phyloP scores from a whole-genome alignment of 2,888 invertebrate genomes.

The Volucella bombylans region DNA sequence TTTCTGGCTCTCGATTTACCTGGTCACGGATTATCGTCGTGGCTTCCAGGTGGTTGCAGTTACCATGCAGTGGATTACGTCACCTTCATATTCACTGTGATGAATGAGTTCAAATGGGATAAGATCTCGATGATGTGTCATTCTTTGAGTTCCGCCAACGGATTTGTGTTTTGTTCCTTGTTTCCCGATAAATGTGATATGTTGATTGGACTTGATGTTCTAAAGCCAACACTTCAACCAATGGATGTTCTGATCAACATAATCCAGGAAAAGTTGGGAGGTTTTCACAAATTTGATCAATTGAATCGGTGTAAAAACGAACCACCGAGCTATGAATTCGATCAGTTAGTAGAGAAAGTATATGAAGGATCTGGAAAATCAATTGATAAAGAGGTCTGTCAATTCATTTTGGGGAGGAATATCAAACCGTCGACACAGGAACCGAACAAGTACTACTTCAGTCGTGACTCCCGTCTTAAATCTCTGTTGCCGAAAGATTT shows the following conservation, averaged over 20 bases:
- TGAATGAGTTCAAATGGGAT: conserved; percentile 87
- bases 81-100: conserved; percentile 84
- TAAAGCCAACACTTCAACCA: conserved; percentile 78
- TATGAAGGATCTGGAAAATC: conserved; percentile 84
- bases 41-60: conserved; percentile 85
- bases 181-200: conserved; percentile 84
- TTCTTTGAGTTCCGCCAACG: conserved; percentile 86
- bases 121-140: conserved; percentile 87
- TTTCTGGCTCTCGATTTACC: conserved; percentile 87
- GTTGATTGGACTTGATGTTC: conserved; percentile 79
- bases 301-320: conserved; percentile 81
- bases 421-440: conserved; percentile 83
- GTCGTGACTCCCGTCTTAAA: conserved; percentile 87
- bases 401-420: conserved; percentile 84
- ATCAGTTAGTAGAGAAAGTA: conserved; percentile 85
- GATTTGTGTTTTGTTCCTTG: conserved; percentile 85
- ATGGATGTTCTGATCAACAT: conserved; percentile 76
- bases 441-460: conserved; percentile 85
- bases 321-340: conserved; percentile 86
- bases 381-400: conserved; percentile 84
- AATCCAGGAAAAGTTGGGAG: conserved; percentile 81
- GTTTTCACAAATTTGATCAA: conserved; percentile 82
- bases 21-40: conserved; percentile 88
- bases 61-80: conserved; percentile 83
- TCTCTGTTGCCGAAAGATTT: conserved; percentile 81